Percentiles rank a stretch among this genome's conserved stretches.
Evolutionary conservation across 1,140 invertebrate species (phyloP).

Genomic region (Gyrodactylus bullatarudis): DNA sequence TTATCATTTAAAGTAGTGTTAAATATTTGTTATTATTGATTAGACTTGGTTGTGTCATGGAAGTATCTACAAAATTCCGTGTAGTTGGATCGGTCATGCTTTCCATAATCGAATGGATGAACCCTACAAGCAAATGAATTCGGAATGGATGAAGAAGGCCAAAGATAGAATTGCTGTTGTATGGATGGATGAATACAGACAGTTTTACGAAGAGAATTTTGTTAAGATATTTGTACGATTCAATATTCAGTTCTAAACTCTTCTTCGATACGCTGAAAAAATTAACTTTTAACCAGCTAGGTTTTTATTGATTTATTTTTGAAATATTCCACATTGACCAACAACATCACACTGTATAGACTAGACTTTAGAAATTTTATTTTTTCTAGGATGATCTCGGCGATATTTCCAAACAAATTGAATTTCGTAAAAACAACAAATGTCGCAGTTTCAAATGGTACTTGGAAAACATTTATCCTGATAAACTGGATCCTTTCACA

Average conservation of each 20-base stretch:
- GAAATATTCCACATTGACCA: too few relatives aligned
- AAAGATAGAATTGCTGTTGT: constrained; percentile 30
- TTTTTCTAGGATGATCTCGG: constrained; percentile 32
- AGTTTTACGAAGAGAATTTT: too few relatives aligned
- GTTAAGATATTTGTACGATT: too few relatives aligned
- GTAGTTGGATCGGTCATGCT: constrained; percentile 29
- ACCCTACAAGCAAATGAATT: constrained; percentile 41
- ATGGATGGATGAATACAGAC: constrained; percentile 49
- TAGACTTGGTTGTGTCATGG: constrained; percentile 30
- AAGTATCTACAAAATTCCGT: constrained; percentile 30
- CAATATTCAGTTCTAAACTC: too few relatives aligned
- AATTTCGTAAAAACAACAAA: constrained; percentile 36
- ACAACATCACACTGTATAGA: too few relatives aligned
- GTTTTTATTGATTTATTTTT: not conserved
- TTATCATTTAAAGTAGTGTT: not conserved
- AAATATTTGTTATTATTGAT: constrained; percentile 4
- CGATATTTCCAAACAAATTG: constrained; percentile 42
- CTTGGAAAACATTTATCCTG: too few relatives aligned
- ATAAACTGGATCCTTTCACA: too few relatives aligned
- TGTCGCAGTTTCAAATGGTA: constrained; percentile 97
- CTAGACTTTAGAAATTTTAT: too few relatives aligned
- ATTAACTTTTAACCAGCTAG: constrained; percentile 29
- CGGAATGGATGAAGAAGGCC: constrained; percentile 47
- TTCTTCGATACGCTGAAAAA: too few relatives aligned
- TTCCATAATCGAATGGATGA: constrained; percentile 20